Evolutionary conservation across 2,888 invertebrate genomes (phyloP).

Genomic region (Mimas tiliae): DNA sequence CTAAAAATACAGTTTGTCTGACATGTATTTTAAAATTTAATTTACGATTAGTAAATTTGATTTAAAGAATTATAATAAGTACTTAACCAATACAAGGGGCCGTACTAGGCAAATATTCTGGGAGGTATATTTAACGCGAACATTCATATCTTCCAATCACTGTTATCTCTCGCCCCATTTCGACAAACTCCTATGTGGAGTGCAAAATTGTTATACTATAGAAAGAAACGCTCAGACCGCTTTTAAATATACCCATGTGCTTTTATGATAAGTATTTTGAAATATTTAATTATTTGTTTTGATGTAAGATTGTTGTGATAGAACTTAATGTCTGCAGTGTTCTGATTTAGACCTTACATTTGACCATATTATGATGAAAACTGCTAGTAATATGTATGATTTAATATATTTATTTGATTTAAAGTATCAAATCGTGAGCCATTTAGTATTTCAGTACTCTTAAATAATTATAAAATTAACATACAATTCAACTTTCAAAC

Average conservation of each 20-base stretch:
- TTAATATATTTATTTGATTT: neutral
- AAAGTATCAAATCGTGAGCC: neutral
- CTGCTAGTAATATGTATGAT: too few relatives aligned
- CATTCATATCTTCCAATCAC: slow-evolving; percentile 4
- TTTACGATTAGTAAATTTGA: too few relatives aligned
- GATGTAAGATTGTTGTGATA: neutral
- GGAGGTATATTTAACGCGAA: neutral
- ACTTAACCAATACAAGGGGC: neutral
- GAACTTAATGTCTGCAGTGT: slow-evolving; percentile 1
- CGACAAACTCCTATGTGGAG: slow-evolving; percentile 43
- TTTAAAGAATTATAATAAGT: too few relatives aligned
- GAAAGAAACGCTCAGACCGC: slow-evolving; percentile 48
- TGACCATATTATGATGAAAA: too few relatives aligned
- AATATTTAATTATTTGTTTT: slow-evolving; percentile 9
- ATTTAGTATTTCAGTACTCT: neutral
- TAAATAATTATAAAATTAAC: too few relatives aligned
- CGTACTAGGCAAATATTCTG: neutral
- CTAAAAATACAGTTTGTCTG: too few relatives aligned
- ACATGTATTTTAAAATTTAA: too few relatives aligned
- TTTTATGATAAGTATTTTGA: slow-evolving; percentile 35
- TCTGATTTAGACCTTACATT: neutral
- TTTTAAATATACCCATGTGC: slow-evolving; percentile 50
- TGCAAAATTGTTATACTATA: slow-evolving; percentile 43
- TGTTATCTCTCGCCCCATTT: slow-evolving; percentile 32
- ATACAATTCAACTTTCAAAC: too few relatives aligned